Base-by-base conservation (phyloP, 2,113 vertebrate genomes). In the Petromus typicus region DNA sequence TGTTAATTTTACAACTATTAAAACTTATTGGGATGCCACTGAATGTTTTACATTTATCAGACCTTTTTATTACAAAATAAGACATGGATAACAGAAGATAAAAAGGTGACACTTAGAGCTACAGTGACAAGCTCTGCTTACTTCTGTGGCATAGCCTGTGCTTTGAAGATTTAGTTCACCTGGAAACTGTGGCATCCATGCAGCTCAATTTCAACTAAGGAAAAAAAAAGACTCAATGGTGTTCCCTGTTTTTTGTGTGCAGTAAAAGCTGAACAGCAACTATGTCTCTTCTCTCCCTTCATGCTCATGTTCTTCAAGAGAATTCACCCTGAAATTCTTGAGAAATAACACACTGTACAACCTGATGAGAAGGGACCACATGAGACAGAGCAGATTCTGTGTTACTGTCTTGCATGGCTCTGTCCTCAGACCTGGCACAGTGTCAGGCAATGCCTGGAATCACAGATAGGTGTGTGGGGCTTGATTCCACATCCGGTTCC, bases 81-180 rank as follows among this genome's bases (percentile, higher is more conserved):
- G n/a, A 88, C 92, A n/a, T 43, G 10, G 48, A 32, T 32, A 61
- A 54, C 54, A 84, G 37, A 56, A 9, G 45, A 84, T 17, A 32
- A 80, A 71, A 67, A 94, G 45, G 56, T 89, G 51, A 22, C 57
- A 32, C 45, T 64, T 20, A 43, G 82, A 92, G 30, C 69, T 27
- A 18, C 63, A 75, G 12, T 56, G 30, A 67, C 5, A 86, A 66
- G 48, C 37, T 61, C 1, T 17, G 34, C n/a, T 84, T 78, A 30
- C 51, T 83, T 95, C 92, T 67, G 37, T 56, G 51, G 83, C n/a
- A 54, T 3, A 45, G 37, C 30, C 16, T 75, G 61, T 57, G 12
- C 86, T 92, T 73, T 88, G 59, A 96, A 85, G 81, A 63, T 48
- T 63, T 73, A 73, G 92, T 79, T 73, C 79, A 86, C 57, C 91